phyloP scores from a whole-genome alignment of 2,888 invertebrate species.

The Dyspetes luteomarginatus region DNA sequence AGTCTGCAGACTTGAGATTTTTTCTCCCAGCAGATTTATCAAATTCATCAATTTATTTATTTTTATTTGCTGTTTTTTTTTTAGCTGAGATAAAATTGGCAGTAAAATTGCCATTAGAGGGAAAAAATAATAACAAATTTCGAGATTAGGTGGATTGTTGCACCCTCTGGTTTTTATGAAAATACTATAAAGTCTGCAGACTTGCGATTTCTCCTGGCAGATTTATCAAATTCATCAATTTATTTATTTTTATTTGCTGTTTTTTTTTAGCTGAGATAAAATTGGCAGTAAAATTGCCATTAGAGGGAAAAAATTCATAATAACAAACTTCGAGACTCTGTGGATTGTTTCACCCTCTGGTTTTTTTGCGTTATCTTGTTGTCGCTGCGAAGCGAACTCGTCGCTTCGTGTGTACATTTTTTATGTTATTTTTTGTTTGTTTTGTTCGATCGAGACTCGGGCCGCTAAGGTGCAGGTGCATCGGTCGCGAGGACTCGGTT shows the following conservation, averaged over 20 bases:
- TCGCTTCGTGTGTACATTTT: conserved; percentile 15
- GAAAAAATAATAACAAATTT: not conserved
- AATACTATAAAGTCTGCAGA: too few species aligned
- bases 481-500: not conserved
- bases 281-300: too few species aligned
- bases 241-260: not conserved
- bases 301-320: not conserved
- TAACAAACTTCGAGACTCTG: not conserved
- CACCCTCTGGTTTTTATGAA: conserved; percentile 33
- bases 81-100: not conserved
- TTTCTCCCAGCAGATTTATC: too few species aligned
- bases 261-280: not conserved
- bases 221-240: not conserved
- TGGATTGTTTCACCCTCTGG: conserved; percentile 8
- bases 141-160: conserved; percentile 4
- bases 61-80: too few species aligned
- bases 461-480: conserved; percentile 18
- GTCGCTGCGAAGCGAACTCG: conserved; percentile 22
- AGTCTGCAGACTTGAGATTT: too few species aligned
- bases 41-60: too few species aligned
- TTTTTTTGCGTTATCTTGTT: conserved; percentile 37
- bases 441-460: conserved; percentile 12
- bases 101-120: not conserved
- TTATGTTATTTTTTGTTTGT: not conserved
- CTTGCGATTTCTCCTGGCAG: too few species aligned